These are phyloP conservation scores for Valencia hispanica DNA, from an alignment of 2,797 vertebrate species.

Conservation along the genomic window DNA sequence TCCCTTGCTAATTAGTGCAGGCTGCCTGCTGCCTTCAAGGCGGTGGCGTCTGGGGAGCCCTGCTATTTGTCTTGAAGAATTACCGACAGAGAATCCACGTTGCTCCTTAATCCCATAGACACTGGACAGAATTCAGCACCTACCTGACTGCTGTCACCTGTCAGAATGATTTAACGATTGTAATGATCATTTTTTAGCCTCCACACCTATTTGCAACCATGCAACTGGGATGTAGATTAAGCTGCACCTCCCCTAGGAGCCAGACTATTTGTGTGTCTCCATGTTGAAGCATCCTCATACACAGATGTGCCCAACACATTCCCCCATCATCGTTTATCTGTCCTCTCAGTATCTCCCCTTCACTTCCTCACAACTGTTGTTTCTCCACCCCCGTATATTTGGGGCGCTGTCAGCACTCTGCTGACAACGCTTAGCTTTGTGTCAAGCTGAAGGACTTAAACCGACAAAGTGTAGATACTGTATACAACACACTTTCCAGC, in stretches of 20 bases:
- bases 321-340: slow-evolving; percentile 43
- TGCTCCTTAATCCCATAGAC: slow-evolving; percentile 73
- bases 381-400: slow-evolving; percentile 41
- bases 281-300: slow-evolving; percentile 32
- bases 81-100: slow-evolving; percentile 74
- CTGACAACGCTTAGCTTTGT: slow-evolving; percentile 53
- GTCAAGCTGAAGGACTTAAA: slow-evolving; percentile 50
- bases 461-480: slow-evolving; percentile 50
- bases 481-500: slow-evolving; percentile 19
- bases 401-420: slow-evolving; percentile 55
- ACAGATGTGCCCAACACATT: slow-evolving; percentile 50
- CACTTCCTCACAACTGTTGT: slow-evolving; percentile 22
- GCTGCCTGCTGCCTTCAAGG: slow-evolving; percentile 74
- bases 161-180: slow-evolving; percentile 80
- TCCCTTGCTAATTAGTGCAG: slow-evolving; percentile 82
- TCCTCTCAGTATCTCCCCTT: slow-evolving; percentile 30
- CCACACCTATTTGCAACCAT: slow-evolving; percentile 40
- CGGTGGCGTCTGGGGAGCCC: slow-evolving; percentile 71
- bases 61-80: slow-evolving; percentile 81
- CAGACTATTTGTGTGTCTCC: slow-evolving; percentile 48
- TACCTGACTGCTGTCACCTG: slow-evolving; percentile 72
- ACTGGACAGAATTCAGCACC: slow-evolving; percentile 60
- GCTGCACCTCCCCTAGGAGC: slow-evolving; percentile 33
- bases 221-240: slow-evolving; percentile 40
- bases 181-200: slow-evolving; percentile 75